Evolutionary conservation across 2,888 invertebrate species (phyloP).

Genomic region (Yponomeuta plumbellus): DNA sequence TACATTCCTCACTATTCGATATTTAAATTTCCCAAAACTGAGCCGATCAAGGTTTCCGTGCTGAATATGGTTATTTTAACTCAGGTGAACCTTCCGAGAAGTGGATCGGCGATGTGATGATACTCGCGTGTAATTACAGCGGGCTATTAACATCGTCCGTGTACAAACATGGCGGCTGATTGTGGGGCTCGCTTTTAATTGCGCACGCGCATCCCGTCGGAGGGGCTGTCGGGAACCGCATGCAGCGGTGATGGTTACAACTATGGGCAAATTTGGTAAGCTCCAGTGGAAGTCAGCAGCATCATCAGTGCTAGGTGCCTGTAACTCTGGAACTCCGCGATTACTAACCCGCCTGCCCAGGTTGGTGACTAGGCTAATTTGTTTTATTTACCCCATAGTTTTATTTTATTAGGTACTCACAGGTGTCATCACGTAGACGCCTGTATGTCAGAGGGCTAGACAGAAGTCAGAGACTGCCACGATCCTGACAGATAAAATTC

Average conservation of each 20-base stretch:
- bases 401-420: no score
- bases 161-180: slow-evolving; percentile 77
- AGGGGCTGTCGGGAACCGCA: slow-evolving; percentile 35
- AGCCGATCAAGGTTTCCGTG: slow-evolving; percentile 23
- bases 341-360: no score
- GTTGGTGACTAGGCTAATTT: no score
- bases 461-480: no score
- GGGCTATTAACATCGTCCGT: slow-evolving; percentile 74
- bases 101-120: slow-evolving; percentile 57
- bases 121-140: slow-evolving; percentile 72
- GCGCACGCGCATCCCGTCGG: slow-evolving; percentile 72
- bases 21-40: slow-evolving; percentile 6
- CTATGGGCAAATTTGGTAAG: no score
- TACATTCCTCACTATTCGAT: neutral
- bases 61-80: slow-evolving; percentile 71
- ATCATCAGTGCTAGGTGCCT: no score
- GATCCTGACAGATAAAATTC: no score
- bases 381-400: no score
- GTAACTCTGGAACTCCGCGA: no score
- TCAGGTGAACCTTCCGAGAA: slow-evolving; percentile 72
- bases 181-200: slow-evolving; percentile 74
- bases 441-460: no score
- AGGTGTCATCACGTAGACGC: no score
- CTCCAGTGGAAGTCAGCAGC: no score
- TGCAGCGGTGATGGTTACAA: neutral